Evolutionary conservation across 2,797 vertebrate genomes (phyloP), one percentile per base, ranked within the genome.

Genomic region (Betta splendens): DNA sequence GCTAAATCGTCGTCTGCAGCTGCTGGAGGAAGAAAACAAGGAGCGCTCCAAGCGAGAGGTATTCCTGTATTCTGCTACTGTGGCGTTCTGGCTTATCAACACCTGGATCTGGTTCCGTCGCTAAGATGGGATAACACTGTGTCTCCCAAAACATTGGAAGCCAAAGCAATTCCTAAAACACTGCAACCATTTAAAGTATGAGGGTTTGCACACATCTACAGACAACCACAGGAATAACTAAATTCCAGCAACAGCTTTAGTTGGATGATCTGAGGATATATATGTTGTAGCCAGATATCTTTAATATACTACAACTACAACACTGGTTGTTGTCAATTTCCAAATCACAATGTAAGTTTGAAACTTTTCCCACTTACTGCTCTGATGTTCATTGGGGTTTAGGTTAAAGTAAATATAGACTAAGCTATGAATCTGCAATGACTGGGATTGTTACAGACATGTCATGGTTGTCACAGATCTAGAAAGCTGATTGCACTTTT

Each of bases 51-150:
- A 93, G 79, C 91, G 96, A 67, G 97, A 99, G 75, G 94, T 95
- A 92, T 88, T 98, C 81, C 93, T 98, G 88, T 98, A 98, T 68
- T 98, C 97, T 5, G 94, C 98, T 38, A 98, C 95, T 0, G 94
- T 96, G 70, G 95, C 95, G 0, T 98, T 98, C 90, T 98, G 97
- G 95, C 92, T 99, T 39, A 90, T 98, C 58, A 99, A 97, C 69
- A 95, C 95, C 72, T 98, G 97, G 97, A 92, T 97, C 58, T 99
- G 95, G 96, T 93, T 98, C 73, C 94, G 97, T 48, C 96, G 96
- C 86, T 98, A 93, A 92, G 73, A 32, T 18, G 12, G 22, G 39
- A 56, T 8, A 12, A 20, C 43, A 48, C 17, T 1, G 29, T 66
- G 37, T 58, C 25, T 68, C 64, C 51, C 40, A 57, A 71, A 81